phyloP scores from a whole-genome alignment of 2,888 invertebrate species.

The Strigamia maritima region DNA sequence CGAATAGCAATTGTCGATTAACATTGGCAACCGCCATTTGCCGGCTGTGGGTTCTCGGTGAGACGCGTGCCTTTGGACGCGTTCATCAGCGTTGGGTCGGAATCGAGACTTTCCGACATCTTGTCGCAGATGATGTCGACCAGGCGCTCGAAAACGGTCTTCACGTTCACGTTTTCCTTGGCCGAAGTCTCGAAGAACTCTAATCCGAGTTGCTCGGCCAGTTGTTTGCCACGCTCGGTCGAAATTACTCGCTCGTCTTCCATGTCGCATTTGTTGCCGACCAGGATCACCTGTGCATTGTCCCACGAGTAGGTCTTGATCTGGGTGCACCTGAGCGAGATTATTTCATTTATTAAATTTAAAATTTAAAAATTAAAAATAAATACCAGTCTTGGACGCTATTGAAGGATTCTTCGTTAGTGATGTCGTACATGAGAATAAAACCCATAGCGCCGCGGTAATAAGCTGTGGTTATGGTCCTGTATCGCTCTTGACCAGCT shows the following conservation, averaged over 20 bases:
- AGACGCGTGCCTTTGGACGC: conserved; percentile 68
- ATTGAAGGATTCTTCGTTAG: conserved; percentile 99
- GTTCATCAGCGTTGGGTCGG: conserved; percentile 87
- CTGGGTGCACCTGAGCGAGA: conserved; percentile 83
- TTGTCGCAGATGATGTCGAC: conserved; percentile 99
- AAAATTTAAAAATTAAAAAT: too few species aligned
- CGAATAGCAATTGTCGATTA: conserved; percentile 45
- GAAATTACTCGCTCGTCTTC: conserved; percentile 98
- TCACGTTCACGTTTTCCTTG: conserved; percentile 99
- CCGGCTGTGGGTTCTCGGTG: conserved; percentile 71
- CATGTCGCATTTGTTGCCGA: conserved; percentile 99
- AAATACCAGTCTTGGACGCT: conserved; percentile 99
- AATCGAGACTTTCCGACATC: conserved; percentile 98
- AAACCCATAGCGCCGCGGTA: conserved; percentile 99
- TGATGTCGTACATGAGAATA: conserved; percentile 98
- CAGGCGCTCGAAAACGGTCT: conserved; percentile 95
- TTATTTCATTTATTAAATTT: too few species aligned
- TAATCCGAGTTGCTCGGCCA: conserved; percentile 95
- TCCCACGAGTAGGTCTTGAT: conserved; percentile 99
- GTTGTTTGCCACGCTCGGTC: conserved; percentile 90
- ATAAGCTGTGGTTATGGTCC: conserved; percentile 99
- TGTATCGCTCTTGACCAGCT: conserved; percentile 97
- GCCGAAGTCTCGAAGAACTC: conserved; percentile 99
- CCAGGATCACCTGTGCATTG: conserved; percentile 98
- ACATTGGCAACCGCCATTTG: conserved; percentile 56